Base-by-base conservation (phyloP, 1,140 invertebrate genomes). In the Diachasmimorpha longicaudata region DNA sequence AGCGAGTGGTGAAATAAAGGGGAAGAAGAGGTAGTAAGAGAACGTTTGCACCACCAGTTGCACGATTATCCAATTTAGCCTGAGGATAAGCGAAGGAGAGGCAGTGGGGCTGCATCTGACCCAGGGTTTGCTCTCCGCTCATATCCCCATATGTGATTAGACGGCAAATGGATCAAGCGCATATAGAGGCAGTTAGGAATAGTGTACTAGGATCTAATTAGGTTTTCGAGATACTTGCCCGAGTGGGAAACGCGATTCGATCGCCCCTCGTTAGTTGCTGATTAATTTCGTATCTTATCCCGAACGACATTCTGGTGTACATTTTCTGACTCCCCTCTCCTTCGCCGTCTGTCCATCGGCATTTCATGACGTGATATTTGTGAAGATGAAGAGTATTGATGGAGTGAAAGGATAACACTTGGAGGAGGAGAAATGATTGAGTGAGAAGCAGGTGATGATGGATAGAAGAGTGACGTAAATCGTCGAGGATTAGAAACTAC, bases 111-210 rank as follows among this genome's bases (percentile, higher is more conserved):
- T 25, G 19, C 21, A 63, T 63, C 58, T 63, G 58, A 25, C 23
- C 58, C 14, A 13, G 21, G 14, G 21, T 63, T 63, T 63, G 23
- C 58, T 25, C 58, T 23, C 14, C 48, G 1, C 23, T 63, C 58
- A 63, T 63, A 63, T 63, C 58, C 58, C 31, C 58, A 63, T 63
- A 63, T 68, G 66, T 68, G 36, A 68, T 68, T 68, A 68, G 36
- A 39, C 36, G n/a, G 36, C 66, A 39, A 68, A 68, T 68, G 66
- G 36, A 68, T 68, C 36, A 68, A 68, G 66, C 6, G 36, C 36
- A 37, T 68, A 68, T 68, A n/a, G 36, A 10, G 66, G 31, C 31
- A 37, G 36, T 68, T 68, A 68, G 25, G 36, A 14, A 2, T 68
- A n/a, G 13, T 68, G n/a, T 37, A 68, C 66, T 16, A 11, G 36